Conservation (phyloP, 2,797 vertebrate species). For the Urosaurus nigricauda region DNA sequence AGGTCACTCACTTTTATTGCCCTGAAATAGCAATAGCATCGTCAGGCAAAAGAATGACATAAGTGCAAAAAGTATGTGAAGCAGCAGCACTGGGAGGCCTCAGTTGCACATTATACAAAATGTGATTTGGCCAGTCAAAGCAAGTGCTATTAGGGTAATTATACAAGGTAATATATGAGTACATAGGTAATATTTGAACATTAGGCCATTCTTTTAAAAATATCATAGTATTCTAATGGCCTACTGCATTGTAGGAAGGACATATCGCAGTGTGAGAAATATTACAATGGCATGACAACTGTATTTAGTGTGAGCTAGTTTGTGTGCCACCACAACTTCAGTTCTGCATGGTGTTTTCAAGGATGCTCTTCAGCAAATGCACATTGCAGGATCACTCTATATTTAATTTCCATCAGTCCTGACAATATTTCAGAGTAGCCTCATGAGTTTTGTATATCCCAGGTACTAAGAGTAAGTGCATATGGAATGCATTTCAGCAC, state of each 20-base stretch:
- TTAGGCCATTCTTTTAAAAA: not conserved
- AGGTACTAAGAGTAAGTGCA: slow-evolving; percentile 55
- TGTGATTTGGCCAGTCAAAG: not conserved
- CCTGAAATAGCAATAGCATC: not conserved
- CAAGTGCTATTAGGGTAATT: not conserved
- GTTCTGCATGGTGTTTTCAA: slow-evolving; percentile 27
- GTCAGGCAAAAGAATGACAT: not conserved
- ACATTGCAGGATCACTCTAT: slow-evolving; percentile 24
- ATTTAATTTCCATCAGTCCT: slow-evolving; percentile 48
- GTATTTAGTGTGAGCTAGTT: not conserved
- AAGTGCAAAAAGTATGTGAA: not conserved
- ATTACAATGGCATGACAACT: not conserved
- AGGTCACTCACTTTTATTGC: not conserved
- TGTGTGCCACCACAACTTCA: not conserved
- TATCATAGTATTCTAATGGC: too few species aligned
- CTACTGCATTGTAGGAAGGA: not conserved
- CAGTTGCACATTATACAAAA: not conserved
- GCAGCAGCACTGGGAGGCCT: not conserved
- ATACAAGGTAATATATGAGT: too few species aligned
- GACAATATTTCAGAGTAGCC: slow-evolving; percentile 48
- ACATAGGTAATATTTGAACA: not conserved
- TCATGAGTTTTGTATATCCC: slow-evolving; percentile 60
- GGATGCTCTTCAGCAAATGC: slow-evolving; percentile 18
- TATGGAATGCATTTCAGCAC: slow-evolving; percentile 50
- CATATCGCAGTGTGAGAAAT: not conserved